These are phyloP conservation scores for Corvus cornix DNA, from an alignment of 2,113 vertebrate genomes.

Conservation along the genomic window DNA sequence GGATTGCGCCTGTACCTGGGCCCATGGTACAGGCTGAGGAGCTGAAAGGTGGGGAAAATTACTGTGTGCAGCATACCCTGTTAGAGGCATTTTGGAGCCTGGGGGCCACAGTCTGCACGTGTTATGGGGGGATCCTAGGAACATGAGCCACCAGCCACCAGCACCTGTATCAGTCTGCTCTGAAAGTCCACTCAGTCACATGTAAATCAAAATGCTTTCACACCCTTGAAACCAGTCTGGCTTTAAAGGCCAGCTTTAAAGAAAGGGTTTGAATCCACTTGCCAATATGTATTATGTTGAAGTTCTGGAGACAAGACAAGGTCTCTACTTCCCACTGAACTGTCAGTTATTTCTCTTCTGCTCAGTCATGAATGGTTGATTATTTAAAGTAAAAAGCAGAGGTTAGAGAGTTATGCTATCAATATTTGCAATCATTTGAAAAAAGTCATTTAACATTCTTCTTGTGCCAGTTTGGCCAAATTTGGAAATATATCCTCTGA, in stretches of 20 bases:
- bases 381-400: not conserved
- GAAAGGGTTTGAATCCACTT: not conserved
- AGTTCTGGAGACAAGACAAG: not conserved
- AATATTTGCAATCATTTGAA: not conserved
- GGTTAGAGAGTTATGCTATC: not conserved
- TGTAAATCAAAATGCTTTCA: not conserved
- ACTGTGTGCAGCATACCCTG: not conserved
- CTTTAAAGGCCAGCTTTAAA: not conserved
- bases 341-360: not conserved
- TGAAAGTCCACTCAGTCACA: not conserved
- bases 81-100: not conserved
- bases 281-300: not conserved
- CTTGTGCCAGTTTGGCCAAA: no score
- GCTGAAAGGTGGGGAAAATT: not conserved
- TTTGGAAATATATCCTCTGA: no score
- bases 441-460: not conserved
- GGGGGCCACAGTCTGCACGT: not conserved
- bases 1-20: not conserved
- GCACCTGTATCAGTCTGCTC: not conserved
- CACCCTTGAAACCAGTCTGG: not conserved
- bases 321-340: not conserved
- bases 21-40: not conserved
- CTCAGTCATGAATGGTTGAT: not conserved
- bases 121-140: rapidly evolving
- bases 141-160: not conserved